phyloP scores from a whole-genome alignment of 2,113 vertebrate genomes.

The Gymnogyps californianus region DNA sequence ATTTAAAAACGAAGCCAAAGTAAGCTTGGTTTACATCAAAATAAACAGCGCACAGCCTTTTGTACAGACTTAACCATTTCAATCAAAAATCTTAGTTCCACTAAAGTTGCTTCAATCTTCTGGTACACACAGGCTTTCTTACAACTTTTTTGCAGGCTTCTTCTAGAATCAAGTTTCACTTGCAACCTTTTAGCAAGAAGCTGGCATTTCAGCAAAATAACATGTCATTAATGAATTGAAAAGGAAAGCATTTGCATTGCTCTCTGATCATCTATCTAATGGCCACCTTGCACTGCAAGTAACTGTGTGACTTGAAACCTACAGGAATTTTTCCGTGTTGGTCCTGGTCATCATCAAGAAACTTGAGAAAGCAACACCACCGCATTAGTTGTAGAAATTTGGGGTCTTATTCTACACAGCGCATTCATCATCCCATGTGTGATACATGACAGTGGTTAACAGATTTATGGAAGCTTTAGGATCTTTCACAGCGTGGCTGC shows the following conservation, averaged over 20 bases:
- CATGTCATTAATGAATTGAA: neutral
- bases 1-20: neutral
- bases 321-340: neutral
- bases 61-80: neutral
- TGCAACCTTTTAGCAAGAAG: neutral
- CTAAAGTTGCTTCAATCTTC: neutral
- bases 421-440: neutral
- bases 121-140: neutral
- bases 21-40: neutral
- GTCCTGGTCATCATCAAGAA: neutral
- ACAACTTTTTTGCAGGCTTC: neutral
- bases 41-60: neutral
- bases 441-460: neutral
- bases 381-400: neutral
- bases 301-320: neutral
- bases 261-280: neutral
- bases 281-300: neutral
- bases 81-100: neutral
- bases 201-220: neutral
- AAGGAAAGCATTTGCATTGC: neutral
- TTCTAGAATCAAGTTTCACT: neutral
- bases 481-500: neutral
- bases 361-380: neutral
- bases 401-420: neutral
- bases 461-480: neutral